phyloP scores from a whole-genome alignment of 2,797 vertebrate species.

The Myripristis jacobus region DNA sequence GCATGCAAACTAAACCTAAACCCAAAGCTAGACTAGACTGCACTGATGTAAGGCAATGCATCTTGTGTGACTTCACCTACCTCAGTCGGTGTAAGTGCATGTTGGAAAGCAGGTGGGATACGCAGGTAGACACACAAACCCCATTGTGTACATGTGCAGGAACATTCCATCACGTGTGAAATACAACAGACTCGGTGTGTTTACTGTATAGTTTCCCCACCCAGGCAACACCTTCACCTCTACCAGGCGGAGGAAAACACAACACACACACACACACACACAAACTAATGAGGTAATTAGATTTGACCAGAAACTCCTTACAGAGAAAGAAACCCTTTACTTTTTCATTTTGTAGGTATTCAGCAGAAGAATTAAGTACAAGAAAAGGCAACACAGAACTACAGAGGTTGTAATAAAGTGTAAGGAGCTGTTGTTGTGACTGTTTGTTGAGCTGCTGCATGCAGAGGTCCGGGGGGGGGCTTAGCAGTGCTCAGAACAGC shows the following conservation, averaged over 20 bases:
- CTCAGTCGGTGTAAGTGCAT: neutral
- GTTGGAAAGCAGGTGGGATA: neutral
- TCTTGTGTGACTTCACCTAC: neutral
- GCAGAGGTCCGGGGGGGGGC: slow-evolving; percentile 52
- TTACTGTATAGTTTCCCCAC: neutral
- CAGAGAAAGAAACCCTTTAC: slow-evolving; percentile 2
- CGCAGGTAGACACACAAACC: neutral
- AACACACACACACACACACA: neutral
- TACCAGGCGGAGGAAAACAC: neutral
- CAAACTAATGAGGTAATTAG: slow-evolving; percentile 13
- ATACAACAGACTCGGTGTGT: slow-evolving; percentile 2
- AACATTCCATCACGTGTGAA: slow-evolving; percentile 17
- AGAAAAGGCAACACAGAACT: neutral
- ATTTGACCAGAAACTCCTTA: slow-evolving; percentile 32
- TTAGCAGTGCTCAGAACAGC: slow-evolving; percentile 64
- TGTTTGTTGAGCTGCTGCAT: slow-evolving; percentile 44
- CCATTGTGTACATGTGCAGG: slow-evolving; percentile 1
- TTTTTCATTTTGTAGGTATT: neutral
- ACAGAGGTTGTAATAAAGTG: neutral
- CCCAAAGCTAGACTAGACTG: neutral
- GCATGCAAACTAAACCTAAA: no score
- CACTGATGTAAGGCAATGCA: neutral
- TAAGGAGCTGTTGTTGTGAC: slow-evolving; percentile 12
- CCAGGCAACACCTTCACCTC: slow-evolving; percentile 27
- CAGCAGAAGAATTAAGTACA: neutral